Base-by-base conservation (phyloP, 64 coral and sea anemone genomes). In the Montipora foliosa region DNA sequence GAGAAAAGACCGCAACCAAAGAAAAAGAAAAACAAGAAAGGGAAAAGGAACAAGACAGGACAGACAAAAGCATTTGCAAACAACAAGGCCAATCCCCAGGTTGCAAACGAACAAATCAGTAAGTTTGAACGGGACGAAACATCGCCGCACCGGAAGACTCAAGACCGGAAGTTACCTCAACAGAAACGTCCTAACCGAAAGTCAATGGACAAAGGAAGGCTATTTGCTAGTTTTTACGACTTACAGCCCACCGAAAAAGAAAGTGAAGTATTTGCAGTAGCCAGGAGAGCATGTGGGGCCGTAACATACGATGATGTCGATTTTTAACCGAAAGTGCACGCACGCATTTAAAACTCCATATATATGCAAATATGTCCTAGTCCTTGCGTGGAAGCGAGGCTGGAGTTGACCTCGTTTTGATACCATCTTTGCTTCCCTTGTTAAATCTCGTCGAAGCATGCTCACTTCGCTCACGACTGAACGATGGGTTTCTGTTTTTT, bases 1-100 rank as follows among this genome's bases (percentile, higher is more conserved):
- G 68, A 29, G 9, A 52, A 60, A 19, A 59, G 53, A 60, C 2
- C 29, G 0, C 8, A 61, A 0, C 19, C 76, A 66, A 92, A 92
- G 44, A 84, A 77, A 49, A 70, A 89, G 81, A 94, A 88, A 57
- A 94, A 77, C 55, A 90, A 93, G 88, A 91, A 89, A 72, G 81
- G 75, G 49, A 93, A 92, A 46, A 81, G 53, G 67, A 93, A 84
- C 29, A 89, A 86, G 74, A 96, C 85, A 74, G 83, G 83, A 11
- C 90, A 86, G 71, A 70, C 74, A 5, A 9, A 19, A 6, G 83
- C 47, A 71, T 3, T n/a, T 60, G 44, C n/a, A 4, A 44, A 8
- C 8, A 45, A 47, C 17, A 71, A 17, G 8, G 11, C 44, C 9
- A 86, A 67, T 13, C 16, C 62, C 19, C 59, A 6, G 12, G 1